Conservation (phyloP, 2,797 vertebrate species). For the Micrastur ruficollis region DNA sequence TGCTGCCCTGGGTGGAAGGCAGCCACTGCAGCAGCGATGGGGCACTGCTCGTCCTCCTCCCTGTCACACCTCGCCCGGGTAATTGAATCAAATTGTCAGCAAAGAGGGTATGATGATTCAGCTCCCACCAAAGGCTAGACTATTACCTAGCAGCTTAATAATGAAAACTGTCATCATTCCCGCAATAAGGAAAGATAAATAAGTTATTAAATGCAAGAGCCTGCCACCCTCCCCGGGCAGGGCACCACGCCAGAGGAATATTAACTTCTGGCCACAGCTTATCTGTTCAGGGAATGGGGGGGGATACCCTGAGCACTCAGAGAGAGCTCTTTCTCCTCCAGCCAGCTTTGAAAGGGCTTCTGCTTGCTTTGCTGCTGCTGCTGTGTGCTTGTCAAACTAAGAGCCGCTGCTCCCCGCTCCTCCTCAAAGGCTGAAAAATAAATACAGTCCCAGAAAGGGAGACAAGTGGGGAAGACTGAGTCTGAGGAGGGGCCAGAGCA, state of each 20-base stretch:
- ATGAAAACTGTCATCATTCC: slow-evolving; percentile 70
- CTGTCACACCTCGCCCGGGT: not conserved
- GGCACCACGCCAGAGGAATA: slow-evolving; percentile 31
- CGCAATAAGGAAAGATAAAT: slow-evolving; percentile 73
- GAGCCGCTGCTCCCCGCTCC: not conserved
- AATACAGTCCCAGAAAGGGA: not conserved
- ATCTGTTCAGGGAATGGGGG: not conserved
- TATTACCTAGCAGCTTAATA: slow-evolving; percentile 69
- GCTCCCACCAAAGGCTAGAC: slow-evolving; percentile 60
- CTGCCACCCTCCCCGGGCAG: slow-evolving; percentile 41
- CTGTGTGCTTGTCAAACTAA: not conserved
- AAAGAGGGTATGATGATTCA: slow-evolving; percentile 57
- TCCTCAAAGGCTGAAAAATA: not conserved
- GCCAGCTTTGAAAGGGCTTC: not conserved
- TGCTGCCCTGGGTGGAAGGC: not conserved
- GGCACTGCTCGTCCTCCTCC: not conserved
- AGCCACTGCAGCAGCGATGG: not conserved
- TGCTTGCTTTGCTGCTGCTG: not conserved
- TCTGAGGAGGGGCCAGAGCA: not conserved
- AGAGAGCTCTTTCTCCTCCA: not conserved
- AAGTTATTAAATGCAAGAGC: slow-evolving; percentile 62
- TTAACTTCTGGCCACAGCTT: slow-evolving; percentile 36
- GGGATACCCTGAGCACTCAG: not conserved
- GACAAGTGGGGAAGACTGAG: not conserved
- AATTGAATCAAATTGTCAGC: slow-evolving; percentile 56